These are phyloP conservation scores for Pseudocheirus occidentalis DNA, from an alignment of 2,797 vertebrate species.

Conservation along the genomic window DNA sequence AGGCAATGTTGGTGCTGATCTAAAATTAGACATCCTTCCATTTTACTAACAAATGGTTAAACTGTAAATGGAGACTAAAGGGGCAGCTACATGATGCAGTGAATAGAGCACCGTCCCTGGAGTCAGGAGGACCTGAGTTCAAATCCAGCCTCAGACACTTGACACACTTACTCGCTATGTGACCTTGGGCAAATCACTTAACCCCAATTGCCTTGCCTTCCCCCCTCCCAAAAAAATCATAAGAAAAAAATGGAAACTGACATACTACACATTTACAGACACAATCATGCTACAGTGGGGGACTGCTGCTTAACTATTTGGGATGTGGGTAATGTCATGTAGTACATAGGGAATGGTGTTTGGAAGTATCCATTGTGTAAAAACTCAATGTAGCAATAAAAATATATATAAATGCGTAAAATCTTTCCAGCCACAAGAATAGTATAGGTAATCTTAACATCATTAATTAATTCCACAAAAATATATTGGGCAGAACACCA, in stretches of 20 bases:
- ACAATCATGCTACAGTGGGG: neutral
- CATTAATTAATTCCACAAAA: neutral
- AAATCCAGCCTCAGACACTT: no score
- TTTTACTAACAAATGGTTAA: neutral
- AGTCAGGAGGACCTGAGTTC: no score
- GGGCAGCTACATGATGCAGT: no score
- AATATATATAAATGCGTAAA: neutral
- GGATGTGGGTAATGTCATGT: neutral
- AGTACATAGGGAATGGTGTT: neutral
- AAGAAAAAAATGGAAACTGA: neutral
- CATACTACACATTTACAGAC: neutral
- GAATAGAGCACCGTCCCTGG: no score
- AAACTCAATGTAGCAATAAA: neutral
- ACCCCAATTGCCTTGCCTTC: no score
- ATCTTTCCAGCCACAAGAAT: neutral
- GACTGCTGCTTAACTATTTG: neutral
- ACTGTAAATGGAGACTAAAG: neutral
- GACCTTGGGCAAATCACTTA: no score
- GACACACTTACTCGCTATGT: no score
- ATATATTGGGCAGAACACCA: neutral
- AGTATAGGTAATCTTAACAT: neutral
- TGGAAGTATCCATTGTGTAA: neutral
- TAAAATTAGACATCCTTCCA: neutral
- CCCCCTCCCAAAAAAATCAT: no score
- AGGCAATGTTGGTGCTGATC: neutral